Base-by-base conservation (phyloP, 2,113 vertebrate species). In the Cinclus cinclus region DNA sequence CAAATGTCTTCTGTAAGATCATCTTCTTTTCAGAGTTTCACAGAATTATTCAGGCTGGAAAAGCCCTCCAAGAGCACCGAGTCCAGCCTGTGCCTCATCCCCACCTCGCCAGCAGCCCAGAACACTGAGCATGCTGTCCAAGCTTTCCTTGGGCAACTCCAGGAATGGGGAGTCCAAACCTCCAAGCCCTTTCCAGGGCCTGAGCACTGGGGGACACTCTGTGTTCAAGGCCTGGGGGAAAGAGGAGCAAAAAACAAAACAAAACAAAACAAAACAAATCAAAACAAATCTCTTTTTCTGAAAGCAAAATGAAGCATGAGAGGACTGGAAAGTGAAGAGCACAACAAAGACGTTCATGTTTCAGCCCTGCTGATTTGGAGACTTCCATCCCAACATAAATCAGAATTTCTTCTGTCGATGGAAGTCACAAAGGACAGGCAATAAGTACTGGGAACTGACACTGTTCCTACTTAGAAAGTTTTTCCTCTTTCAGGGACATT, bases 401-500 rank as follows among this genome's bases (percentile, higher is more conserved):
- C 31, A 47, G 49, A 83, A 74, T 62, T 65, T 80, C 59, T 76
- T 62, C 65, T 70, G 58, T 87, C 22, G 5, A 21, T 23, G 55
- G 62, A 91, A 93, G 87, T 21, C 81, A 82, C 50, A 52, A 44
- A 88, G 59, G 69, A 79, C 44, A 55, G 41, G 50, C 71, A 74
- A 2, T 42, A 88, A 91, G 64, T n/a, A 35, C 91, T 41, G 82
- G 67, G 64, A 95, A 62, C 30, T 39, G 33, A 88, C 67, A 92
- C 9, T 14, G 22, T 15, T 63, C 18, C 6, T 55, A 22, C 64
- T 86, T 75, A 9, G 3, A 78, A 24, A 14, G 49, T 88, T 79
- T 83, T 89, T 76, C 65, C 59, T 92, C 79, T 83, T 92, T 91
- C 81, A 81, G 88, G 88, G 67, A 77, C 68, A 55, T 81, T 94